Percentiles rank a stretch among this genome's conserved stretches.
These are phyloP conservation scores for Mohoua ochrocephala DNA, from an alignment of 2,113 vertebrate species.

Conservation along the genomic window DNA sequence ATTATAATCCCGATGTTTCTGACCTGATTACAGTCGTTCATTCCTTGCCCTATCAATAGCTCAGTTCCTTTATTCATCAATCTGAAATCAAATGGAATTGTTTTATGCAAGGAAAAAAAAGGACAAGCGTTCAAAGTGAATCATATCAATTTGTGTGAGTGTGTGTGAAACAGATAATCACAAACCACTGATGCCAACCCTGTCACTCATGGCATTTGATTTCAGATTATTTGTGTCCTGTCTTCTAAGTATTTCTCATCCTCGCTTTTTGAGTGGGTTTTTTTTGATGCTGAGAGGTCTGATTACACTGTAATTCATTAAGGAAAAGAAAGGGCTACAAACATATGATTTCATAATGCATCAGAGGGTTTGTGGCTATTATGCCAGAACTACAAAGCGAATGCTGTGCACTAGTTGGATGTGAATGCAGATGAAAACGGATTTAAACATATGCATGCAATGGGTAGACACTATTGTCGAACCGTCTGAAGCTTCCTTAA, in stretches of 20 bases:
- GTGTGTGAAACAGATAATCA: not conserved
- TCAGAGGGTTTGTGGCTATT: conserved; percentile 58
- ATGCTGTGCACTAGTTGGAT: conserved; percentile 8
- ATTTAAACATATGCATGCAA: conserved; percentile 38
- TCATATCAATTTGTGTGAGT: not conserved
- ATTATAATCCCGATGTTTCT: not conserved
- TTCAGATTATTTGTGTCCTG: not conserved
- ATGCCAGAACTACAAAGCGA: conserved; percentile 41
- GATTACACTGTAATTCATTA: conserved; percentile 27
- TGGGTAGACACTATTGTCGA: conserved; percentile 24
- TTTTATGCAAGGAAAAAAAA: not conserved
- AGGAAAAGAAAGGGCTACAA: not conserved
- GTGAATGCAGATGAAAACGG: not conserved
- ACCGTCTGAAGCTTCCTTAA: conserved; percentile 28
- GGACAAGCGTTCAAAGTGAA: not conserved
- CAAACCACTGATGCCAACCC: not conserved
- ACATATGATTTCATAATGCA: conserved; percentile 60
- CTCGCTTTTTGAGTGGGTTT: not conserved
- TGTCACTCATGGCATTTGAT: not conserved
- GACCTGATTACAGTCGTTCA: not conserved
- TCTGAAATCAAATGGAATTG: not conserved
- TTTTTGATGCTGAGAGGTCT: not conserved
- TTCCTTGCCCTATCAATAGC: not conserved
- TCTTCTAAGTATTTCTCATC: not conserved
- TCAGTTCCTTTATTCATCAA: not conserved